phyloP scores from a whole-genome alignment of 1,140 invertebrate genomes.

The Drosophila orosa region DNA sequence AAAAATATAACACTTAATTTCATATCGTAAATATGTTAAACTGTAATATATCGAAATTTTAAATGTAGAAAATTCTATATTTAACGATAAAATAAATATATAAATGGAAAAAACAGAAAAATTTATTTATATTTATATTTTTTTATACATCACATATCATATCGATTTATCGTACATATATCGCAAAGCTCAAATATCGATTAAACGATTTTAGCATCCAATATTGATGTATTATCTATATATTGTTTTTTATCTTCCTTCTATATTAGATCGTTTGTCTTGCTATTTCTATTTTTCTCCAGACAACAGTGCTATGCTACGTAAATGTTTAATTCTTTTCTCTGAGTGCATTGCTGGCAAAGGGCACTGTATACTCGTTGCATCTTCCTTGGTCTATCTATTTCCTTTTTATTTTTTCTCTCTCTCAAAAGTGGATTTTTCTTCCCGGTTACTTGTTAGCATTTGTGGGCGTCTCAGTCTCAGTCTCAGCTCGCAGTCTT shows the following conservation, averaged over 20 bases:
- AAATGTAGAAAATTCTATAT: neutral
- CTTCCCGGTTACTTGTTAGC: conserved; percentile 60
- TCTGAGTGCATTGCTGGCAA: conserved; percentile 8
- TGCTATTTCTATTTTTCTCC: neutral
- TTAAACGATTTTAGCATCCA: neutral
- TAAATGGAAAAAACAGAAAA: neutral
- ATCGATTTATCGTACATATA: neutral
- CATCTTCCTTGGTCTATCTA: conserved; percentile 17
- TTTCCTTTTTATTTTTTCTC: neutral
- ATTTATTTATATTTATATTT: neutral
- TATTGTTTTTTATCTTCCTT: neutral
- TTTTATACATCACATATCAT: neutral
- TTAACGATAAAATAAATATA: neutral
- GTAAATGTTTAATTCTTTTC: neutral
- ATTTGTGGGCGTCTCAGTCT: conserved; percentile 65
- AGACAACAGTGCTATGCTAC: neutral
- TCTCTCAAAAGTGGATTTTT: neutral
- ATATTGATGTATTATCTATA: neutral
- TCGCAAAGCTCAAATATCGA: too few species aligned
- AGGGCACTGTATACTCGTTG: conserved; percentile 13
- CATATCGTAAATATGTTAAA: neutral
- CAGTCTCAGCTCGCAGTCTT: neutral
- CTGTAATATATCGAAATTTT: neutral
- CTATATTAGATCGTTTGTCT: too few species aligned
- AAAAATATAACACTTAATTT: too few species aligned